Evolutionary conservation across 2,113 vertebrate species (phyloP).

Genomic region (Alectura lathami): DNA sequence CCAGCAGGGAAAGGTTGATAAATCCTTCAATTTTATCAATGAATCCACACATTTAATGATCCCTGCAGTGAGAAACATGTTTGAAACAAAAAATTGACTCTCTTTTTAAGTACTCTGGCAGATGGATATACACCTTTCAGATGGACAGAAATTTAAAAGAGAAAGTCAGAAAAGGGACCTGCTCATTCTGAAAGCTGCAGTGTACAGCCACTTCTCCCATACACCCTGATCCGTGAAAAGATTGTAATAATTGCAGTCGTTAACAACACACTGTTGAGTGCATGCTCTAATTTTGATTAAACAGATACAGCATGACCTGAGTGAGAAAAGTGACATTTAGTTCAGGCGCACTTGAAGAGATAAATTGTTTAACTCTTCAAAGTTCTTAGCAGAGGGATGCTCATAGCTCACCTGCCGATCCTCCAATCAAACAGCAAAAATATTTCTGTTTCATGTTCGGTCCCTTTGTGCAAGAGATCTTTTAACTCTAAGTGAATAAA

Average conservation of each 20-base stretch:
- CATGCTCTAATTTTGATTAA: background rate
- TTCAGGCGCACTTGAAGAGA: background rate
- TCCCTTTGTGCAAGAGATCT: background rate
- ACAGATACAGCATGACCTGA: background rate
- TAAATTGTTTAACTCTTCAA: background rate
- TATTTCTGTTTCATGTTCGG: background rate
- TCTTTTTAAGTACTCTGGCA: background rate
- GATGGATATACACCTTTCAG: background rate
- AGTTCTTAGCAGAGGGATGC: background rate
- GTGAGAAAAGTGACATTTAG: background rate
- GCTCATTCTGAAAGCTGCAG: background rate
- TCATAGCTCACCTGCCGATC: background rate
- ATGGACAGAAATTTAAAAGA: background rate
- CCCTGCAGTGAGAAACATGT: background rate
- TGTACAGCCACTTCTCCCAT: background rate
- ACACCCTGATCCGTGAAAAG: rapidly evolving
- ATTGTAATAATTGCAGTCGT: background rate
- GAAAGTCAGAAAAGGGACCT: background rate
- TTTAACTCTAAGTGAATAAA: background rate
- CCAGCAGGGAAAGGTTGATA: background rate
- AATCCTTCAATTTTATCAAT: background rate
- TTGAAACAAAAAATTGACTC: background rate
- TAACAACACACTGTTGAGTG: background rate
- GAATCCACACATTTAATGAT: background rate
- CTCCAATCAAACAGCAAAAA: background rate